Base-by-base conservation (phyloP, 2,113 vertebrate genomes). In the Lophura nycthemera region DNA sequence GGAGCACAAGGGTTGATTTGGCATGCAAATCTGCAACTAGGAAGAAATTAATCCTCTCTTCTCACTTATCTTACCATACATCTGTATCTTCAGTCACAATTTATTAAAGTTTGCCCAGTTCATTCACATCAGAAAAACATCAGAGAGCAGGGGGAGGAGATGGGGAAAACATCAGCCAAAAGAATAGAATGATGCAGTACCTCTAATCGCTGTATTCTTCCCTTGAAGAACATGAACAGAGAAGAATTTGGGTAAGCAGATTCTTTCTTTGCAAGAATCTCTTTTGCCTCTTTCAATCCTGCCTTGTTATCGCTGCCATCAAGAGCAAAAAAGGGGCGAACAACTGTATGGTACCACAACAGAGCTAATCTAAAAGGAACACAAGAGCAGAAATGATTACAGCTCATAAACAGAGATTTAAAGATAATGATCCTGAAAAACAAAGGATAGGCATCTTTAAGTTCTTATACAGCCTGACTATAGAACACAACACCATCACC, bases 191-290 rank as follows among this genome's bases (percentile, higher is more conserved):
- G 0, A 63, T 10, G 47, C 70, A 65, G 8, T 98, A 99, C 99
- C 99, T 99, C 99, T 90, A 99, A 97, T 95, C 99, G 97, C 75
- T 99, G 99, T 92, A 99, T 99, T 74, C 99, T 98, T 96, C 99
- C 99, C 95, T 99, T 99, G 96, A 99, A 99, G 97, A 99, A 99
- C 98, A 99, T 99, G 95, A 99, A 99, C 87, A 99, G 98, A 78
- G 99, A 99, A 14, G 99, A 99, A 97, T 99, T 99, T 60, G 99
- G 99, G 94, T 99, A 99, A 88, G 99, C 98, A 93, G 99, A 97
- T 66, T 99, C 99, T 96, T 99, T 99, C 84, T 98, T 99, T 92
- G 98, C 98, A 75, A 99, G 98, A 96, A 99, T 99, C 81, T 99
- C 98, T 96, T 99, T 99, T 19, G 99, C 99, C 92, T 99, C 99